Conservation (phyloP, 2,113 vertebrate genomes). For the Suncus etruscus region DNA sequence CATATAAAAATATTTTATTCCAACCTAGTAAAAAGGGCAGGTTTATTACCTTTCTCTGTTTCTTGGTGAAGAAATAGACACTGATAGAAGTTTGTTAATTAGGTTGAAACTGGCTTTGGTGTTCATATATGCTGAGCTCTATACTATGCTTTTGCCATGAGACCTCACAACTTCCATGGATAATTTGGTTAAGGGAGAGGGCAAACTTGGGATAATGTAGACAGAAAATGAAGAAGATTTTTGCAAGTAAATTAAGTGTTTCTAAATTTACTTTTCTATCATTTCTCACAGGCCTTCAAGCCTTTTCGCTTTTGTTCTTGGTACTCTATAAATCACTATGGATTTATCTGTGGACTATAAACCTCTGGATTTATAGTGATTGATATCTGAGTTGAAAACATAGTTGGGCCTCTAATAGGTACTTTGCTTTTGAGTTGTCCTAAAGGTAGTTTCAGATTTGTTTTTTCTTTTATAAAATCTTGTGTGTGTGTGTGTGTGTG, state of each 20-base stretch:
- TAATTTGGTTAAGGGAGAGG: background rate
- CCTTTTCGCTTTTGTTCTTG: constrained; percentile 20
- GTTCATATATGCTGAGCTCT: background rate
- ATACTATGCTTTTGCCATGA: background rate
- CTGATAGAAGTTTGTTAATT: background rate
- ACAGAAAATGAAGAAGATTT: background rate
- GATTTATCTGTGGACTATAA: too few relatives aligned
- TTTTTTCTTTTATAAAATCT: background rate
- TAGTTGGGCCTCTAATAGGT: background rate
- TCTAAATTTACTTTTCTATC: constrained; percentile 14
- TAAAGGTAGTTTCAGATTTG: constrained; percentile 39
- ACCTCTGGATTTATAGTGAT: background rate
- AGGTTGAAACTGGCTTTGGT: background rate
- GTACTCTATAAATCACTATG: background rate
- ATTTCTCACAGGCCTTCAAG: constrained; percentile 13
- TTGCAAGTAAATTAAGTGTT: background rate
- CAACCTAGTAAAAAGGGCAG: background rate
- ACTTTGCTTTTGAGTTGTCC: background rate
- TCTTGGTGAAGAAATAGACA: background rate
- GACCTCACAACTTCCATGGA: background rate
- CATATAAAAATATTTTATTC: background rate
- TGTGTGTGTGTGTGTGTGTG: too few relatives aligned
- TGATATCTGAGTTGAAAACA: constrained; percentile 18
- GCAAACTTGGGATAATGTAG: background rate
- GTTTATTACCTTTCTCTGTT: background rate